Percentiles rank a stretch among this genome's conserved stretches.
phyloP scores from a whole-genome alignment of 2,113 vertebrate species.

The Macroglossus sobrinus region DNA sequence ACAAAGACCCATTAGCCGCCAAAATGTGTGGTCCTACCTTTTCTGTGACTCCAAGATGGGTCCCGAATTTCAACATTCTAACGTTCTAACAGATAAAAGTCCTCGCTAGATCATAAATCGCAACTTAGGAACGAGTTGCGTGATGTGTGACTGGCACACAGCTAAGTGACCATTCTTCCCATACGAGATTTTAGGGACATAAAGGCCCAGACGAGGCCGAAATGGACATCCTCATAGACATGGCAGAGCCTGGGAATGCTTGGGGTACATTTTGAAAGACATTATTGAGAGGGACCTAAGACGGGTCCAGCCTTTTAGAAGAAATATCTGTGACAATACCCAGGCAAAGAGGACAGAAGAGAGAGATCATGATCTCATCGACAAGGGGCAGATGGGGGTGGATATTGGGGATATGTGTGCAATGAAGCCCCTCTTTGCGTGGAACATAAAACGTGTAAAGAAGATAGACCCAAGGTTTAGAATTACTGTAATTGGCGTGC shows the following conservation, averaged over 20 bases:
- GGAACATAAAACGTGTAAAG: background rate
- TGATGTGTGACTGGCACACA: background rate
- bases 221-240: background rate
- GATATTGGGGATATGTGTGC: background rate
- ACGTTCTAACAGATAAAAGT: background rate
- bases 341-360: background rate
- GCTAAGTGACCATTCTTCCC: background rate
- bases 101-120: background rate
- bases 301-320: background rate
- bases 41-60: background rate
- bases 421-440: background rate
- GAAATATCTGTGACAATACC: background rate
- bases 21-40: background rate
- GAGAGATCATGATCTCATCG: background rate
- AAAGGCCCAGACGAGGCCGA: background rate
- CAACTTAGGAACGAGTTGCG: background rate
- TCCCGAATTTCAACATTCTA: background rate
- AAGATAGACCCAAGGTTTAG: conserved; percentile 12
- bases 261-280: conserved; percentile 2
- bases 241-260: background rate
- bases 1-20: background rate
- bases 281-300: background rate
- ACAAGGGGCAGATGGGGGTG: background rate
- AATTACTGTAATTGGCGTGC: background rate
- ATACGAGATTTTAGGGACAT: background rate